Conservation (phyloP, 2,797 vertebrate species). For the Microtus obscurus region DNA sequence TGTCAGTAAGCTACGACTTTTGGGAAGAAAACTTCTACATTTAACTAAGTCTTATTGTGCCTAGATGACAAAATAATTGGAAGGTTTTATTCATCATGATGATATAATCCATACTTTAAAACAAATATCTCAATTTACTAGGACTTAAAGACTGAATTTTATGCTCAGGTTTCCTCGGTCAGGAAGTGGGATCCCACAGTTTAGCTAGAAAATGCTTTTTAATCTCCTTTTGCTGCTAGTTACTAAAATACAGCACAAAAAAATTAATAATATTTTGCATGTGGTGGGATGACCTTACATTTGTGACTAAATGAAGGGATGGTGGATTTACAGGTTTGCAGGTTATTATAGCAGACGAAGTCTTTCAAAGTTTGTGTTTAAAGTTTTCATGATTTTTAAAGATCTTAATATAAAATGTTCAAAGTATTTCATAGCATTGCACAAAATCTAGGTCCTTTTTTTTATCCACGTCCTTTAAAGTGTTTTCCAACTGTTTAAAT, state of each 20-base stretch:
- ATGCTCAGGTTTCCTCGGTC: neutral
- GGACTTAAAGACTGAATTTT: slow-evolving; percentile 38
- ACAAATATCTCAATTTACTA: neutral
- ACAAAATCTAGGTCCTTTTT: slow-evolving; percentile 1
- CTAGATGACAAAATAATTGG: neutral
- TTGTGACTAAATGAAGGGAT: neutral
- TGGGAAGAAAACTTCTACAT: neutral
- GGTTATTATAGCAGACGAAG: neutral
- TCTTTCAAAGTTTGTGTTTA: slow-evolving; percentile 35
- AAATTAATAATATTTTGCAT: neutral
- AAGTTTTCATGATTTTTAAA: neutral
- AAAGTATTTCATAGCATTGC: slow-evolving; percentile 7
- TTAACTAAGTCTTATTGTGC: neutral
- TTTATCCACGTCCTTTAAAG: neutral
- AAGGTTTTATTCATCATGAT: neutral
- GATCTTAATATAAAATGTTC: neutral
- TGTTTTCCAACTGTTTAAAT: slow-evolving; percentile 6
- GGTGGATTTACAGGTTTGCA: neutral
- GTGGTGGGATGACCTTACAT: neutral
- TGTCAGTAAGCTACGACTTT: neutral
- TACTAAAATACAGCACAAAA: neutral
- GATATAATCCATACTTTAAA: neutral
- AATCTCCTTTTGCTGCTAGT: slow-evolving; percentile 20
- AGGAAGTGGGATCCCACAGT: neutral
- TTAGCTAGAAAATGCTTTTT: slow-evolving; percentile 20